A percentile compares a stretch with the other conserved stretches of the same genome.
Evolutionary conservation across 1,140 invertebrate genomes (phyloP).

Genomic region (Teleogryllus occipitalis): DNA sequence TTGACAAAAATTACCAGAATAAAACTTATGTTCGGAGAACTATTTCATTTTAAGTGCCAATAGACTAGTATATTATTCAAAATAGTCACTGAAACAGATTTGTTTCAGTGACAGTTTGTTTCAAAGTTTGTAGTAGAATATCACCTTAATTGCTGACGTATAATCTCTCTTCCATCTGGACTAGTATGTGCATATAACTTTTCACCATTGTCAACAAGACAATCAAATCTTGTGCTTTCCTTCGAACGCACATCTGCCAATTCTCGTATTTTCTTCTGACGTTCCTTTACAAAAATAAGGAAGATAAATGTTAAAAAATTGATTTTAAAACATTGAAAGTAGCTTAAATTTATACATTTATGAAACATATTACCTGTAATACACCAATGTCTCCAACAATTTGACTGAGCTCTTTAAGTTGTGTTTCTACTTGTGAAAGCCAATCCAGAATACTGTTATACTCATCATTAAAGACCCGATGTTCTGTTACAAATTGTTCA

Average conservation of each 20-base stretch:
- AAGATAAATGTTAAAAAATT: neutral
- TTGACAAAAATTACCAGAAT: no score
- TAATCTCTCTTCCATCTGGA: conserved; percentile 84
- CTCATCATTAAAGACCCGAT: conserved; percentile 69
- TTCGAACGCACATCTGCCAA: conserved; percentile 71
- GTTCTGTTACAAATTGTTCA: conserved; percentile 76
- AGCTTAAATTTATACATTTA: neutral
- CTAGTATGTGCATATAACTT: conserved; percentile 87
- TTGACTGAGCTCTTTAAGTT: conserved; percentile 69
- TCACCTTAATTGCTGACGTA: conserved; percentile 72
- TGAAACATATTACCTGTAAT: conserved; percentile 41
- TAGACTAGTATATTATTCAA: no score
- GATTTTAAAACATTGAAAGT: no score
- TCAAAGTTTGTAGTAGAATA: neutral
- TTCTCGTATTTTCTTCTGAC: conserved; percentile 73
- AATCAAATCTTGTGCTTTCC: conserved; percentile 74
- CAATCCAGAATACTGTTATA: conserved; percentile 67
- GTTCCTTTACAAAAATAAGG: conserved; percentile 46
- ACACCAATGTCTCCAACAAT: conserved; percentile 79
- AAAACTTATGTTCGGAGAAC: no score
- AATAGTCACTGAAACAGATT: no score
- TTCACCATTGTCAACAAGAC: conserved; percentile 80
- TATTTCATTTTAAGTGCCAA: no score
- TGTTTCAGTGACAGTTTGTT: no score
- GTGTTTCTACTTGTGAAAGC: conserved; percentile 58